Percentiles rank a stretch among this genome's conserved stretches.
These are phyloP conservation scores for Temnothorax ravouxi DNA, from an alignment of 2,888 invertebrate genomes.

Conservation along the genomic window DNA sequence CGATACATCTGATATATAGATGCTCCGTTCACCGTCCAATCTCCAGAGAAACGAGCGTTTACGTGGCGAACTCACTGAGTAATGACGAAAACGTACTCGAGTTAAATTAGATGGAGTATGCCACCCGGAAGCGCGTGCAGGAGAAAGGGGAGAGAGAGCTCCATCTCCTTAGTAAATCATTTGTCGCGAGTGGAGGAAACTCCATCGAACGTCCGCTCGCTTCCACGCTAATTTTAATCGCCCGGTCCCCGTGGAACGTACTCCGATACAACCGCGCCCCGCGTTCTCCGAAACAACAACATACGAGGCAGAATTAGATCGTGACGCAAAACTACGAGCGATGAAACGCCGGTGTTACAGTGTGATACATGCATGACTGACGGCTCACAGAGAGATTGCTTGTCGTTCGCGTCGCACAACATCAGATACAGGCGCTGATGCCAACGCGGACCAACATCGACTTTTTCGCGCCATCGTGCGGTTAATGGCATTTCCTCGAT, in stretches of 20 bases:
- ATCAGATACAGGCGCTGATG: conserved; percentile 12
- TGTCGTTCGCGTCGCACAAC: conserved; percentile 33
- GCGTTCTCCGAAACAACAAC: neutral
- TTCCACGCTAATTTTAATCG: conserved; percentile 74
- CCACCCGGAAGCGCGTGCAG: conserved; percentile 54
- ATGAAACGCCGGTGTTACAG: conserved; percentile 36
- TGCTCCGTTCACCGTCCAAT: conserved; percentile 66
- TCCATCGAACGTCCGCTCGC: conserved; percentile 60
- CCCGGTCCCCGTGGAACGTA: conserved; percentile 33
- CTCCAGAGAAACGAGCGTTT: conserved; percentile 64
- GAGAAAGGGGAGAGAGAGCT: neutral
- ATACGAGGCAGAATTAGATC: conserved; percentile 17
- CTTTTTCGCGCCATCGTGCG: conserved; percentile 17
- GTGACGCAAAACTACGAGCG: conserved; percentile 21
- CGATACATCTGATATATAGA: conserved; percentile 48
- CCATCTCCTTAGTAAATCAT: conserved; percentile 76
- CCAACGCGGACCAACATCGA: neutral
- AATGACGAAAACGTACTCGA: conserved; percentile 66
- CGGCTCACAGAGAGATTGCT: conserved; percentile 49
- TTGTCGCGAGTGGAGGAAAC: conserved; percentile 72
- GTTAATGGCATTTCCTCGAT: neutral
- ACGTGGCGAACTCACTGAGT: conserved; percentile 65
- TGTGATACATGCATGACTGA: conserved; percentile 42
- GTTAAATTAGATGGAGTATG: conserved; percentile 75
- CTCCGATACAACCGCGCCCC: neutral